Evolutionary conservation across 2,888 invertebrate species (phyloP), one percentile per base, ranked within the genome.

Genomic region (Agrilus biguttatus): DNA sequence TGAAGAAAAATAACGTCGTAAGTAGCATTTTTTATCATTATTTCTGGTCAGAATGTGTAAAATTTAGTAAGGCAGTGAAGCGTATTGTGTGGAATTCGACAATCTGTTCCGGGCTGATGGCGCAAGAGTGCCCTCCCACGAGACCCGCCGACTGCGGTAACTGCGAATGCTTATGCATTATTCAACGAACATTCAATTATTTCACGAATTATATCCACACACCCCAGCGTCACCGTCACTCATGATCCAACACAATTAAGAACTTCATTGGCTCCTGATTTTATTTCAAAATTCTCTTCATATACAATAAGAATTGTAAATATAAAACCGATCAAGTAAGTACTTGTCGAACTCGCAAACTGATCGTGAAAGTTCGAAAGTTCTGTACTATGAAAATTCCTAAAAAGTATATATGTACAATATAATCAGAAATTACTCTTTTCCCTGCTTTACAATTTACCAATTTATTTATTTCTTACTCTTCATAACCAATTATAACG

Each of bases 131-230:
- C 54, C 43, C 48, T 60, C 61, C 59, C 62, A 47, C 40, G 60
- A 53, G 61, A 57, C 49, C 49, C 49, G 49, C 46, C 47, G 56
- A 56, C 50, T 57, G 58, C 56, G 51, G 53, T 55, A 51, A 53
- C 51, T 54, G 53, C 54, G 52, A 54, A 51, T 55, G 53, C 50
- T 45, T 49, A 63, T 65, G 61, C 59, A 66, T 65, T 63, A 66
- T 66, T 65, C 66, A 66, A 60, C 53, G 56, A 59, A 59, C 60
- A 63, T 65, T 65, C 66, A 66, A 66, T 65, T 65, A 66, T 65
- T 61, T 59, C 61, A 60, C 57, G 60, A 61, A 64, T 63, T 55
- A 54, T 53, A 54, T 55, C 42, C 43, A 43, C 46, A 47, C 47
- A 45, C 48, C 48, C 45, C 39, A 44, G 44, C 42, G 36, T 44